A percentile compares a stretch with the other conserved stretches of the same genome.
Evolutionary conservation across 1,140 invertebrate species (phyloP).

Genomic region (Drosophila eugracilis): DNA sequence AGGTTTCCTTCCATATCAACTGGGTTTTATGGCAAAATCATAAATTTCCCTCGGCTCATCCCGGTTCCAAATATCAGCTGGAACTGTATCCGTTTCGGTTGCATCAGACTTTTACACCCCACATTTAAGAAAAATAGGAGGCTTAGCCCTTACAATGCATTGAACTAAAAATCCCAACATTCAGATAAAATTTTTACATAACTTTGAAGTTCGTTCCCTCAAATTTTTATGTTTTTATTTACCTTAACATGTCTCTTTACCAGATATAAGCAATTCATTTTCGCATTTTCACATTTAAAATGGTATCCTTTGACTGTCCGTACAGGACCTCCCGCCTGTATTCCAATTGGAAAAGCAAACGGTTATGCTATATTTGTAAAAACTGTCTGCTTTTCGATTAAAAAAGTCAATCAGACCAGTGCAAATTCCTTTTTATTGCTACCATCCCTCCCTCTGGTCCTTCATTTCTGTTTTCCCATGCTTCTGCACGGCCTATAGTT

Average conservation of each 20-base stretch:
- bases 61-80: constrained; percentile 56
- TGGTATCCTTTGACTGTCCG: neutral
- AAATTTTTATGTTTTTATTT: neutral
- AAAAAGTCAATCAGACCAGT: constrained; percentile 82
- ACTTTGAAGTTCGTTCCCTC: neutral
- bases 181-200: too few species aligned
- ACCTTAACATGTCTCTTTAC: too few species aligned
- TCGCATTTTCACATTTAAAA: neutral
- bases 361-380: constrained; percentile 83
- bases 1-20: constrained; percentile 54
- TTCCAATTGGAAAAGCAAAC: constrained; percentile 31
- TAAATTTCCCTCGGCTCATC: constrained; percentile 74
- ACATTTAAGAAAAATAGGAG: neutral
- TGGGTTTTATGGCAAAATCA: constrained; percentile 79
- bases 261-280: too few species aligned
- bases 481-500: constrained; percentile 26
- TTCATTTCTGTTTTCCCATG: neutral
- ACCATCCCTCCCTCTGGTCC: constrained; percentile 19
- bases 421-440: constrained; percentile 81
- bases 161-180: too few species aligned
- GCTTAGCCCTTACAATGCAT: too few species aligned
- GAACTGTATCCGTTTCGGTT: constrained; percentile 46
- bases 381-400: constrained; percentile 82
- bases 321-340: constrained; percentile 15
- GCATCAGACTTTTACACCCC: constrained; percentile 10